Evolutionary conservation across 2,797 vertebrate species (phyloP).

Genomic region (Falco novaeseelandiae): DNA sequence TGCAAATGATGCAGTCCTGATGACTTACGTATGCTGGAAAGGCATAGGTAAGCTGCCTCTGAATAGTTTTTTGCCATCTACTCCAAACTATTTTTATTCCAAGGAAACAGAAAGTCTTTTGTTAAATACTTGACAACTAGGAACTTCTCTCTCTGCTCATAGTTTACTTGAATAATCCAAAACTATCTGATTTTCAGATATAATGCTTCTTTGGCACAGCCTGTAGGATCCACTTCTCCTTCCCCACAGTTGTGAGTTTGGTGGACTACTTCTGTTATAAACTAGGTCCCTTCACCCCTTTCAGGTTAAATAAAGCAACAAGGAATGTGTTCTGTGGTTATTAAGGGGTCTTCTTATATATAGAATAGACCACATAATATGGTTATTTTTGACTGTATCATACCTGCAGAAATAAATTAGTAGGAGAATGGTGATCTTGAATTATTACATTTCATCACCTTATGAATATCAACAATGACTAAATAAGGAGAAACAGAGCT

Average conservation of each 20-base stretch:
- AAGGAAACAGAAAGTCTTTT: background rate
- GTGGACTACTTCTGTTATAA: background rate
- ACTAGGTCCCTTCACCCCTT: background rate
- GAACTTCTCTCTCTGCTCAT: background rate
- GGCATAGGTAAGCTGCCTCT: background rate
- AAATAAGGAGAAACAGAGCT: background rate
- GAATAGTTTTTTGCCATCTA: background rate
- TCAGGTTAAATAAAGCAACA: background rate
- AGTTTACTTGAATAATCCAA: background rate
- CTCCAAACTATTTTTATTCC: background rate
- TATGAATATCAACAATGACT: background rate
- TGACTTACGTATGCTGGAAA: rapidly evolving
- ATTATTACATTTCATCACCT: background rate
- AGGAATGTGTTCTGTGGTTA: background rate
- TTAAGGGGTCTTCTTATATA: background rate
- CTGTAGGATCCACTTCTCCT: background rate
- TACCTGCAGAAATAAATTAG: background rate
- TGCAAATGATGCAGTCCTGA: background rate
- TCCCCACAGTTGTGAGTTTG: background rate
- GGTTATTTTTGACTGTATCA: background rate
- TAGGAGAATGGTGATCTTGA: background rate
- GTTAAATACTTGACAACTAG: background rate
- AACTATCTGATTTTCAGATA: background rate
- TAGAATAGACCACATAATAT: background rate
- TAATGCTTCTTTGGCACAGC: background rate